Base-by-base conservation (phyloP, 1,140 invertebrate species). In the Aricia agestis region DNA sequence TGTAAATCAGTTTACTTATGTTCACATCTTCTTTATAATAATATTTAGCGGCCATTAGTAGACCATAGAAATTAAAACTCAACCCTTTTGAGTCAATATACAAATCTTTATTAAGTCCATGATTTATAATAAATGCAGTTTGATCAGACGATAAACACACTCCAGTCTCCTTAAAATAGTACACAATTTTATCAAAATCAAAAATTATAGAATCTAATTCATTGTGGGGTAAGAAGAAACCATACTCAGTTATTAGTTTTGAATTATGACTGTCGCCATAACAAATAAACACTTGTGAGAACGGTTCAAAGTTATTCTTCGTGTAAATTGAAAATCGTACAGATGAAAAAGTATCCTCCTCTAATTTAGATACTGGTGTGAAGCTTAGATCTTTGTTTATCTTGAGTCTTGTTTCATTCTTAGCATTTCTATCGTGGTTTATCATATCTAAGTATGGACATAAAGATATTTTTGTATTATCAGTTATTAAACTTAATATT, bases 391-490 rank as follows among this genome's bases (percentile, higher is more conserved):
- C 71, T 75, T 77, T 88, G 73, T 78, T 91, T 25, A 82, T 80
- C 72, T 92, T 83, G 66, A 93, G 80, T 66, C 92, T 92, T 72
- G 93, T 93, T 67, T 91, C 83, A 71, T 94, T 93, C 77, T 84
- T 85, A 52, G 94, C 93, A 73, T 92, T 81, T 57, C 89, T 80
- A 59, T 92, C 93, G 79, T 96, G 96, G 88, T 96, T 96, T 69
- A 96, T 93, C 83, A 96, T 92, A 87, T 97, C 96, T 59, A 97
- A 90, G 76, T 94, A 95, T 11, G 96, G 96, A 68, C 94, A 95
- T n/a, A 97, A 82, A n/a, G 95, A 95, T 82, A 94, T 92, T 82
- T 92, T 93, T 73, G 94, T 93, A 68, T 93, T 87, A 80, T 92
- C 87, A 76, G 79, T 83, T 65, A 92, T 85, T 18, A 92, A 80